Evolutionary conservation across 1,140 invertebrate genomes (phyloP).

Genomic region (Atta colombica): DNA sequence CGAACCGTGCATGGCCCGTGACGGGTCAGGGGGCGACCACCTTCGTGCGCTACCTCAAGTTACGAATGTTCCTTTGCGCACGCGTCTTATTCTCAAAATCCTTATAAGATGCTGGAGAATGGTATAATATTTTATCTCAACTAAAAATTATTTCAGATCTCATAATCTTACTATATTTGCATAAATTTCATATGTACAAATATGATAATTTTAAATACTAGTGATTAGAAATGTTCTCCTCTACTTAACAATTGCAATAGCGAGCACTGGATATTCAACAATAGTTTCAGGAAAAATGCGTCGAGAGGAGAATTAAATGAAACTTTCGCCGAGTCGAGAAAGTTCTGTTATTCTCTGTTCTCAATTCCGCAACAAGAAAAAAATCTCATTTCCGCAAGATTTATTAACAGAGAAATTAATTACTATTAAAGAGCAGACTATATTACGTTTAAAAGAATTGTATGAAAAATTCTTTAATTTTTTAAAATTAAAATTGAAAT

Average conservation of each 20-base stretch:
- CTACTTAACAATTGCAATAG: constrained; percentile 1
- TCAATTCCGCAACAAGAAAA: constrained; percentile 40
- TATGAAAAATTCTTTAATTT: neutral
- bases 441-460: neutral
- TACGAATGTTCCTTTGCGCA: constrained; percentile 72
- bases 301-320: constrained; percentile 34
- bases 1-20: constrained; percentile 81
- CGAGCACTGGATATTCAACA: constrained; percentile 1
- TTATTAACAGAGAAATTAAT: constrained; percentile 11
- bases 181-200: neutral
- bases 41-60: constrained; percentile 78
- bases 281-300: constrained; percentile 20
- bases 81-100: constrained; percentile 65
- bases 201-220: neutral
- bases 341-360: constrained; percentile 61
- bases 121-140: neutral
- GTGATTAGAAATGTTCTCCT: neutral
- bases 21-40: constrained; percentile 83
- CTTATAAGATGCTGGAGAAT: neutral
- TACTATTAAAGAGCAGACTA: neutral
- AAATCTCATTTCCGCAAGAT: constrained; percentile 33
- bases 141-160: neutral
- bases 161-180: neutral
- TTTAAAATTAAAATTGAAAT: neutral
- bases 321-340: constrained; percentile 64